A percentile compares a stretch with the other conserved stretches of the same genome.
Evolutionary conservation across 2,797 vertebrate genomes (phyloP).

Genomic region (Lateolabrax maculatus): DNA sequence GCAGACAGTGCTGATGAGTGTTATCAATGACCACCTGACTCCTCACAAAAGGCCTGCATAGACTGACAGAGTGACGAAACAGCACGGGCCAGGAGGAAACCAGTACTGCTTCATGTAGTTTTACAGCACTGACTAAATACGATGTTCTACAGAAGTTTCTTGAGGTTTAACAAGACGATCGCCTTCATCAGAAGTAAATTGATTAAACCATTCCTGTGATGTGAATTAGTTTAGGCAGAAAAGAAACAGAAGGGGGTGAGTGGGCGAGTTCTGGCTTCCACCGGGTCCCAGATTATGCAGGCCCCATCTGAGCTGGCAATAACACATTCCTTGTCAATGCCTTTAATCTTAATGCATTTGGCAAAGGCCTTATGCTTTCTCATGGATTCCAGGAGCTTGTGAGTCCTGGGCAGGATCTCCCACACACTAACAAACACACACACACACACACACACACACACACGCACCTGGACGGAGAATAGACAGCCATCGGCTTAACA

Average conservation of each 20-base stretch:
- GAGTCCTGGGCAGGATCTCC: constrained; percentile 77
- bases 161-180: constrained; percentile 31
- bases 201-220: constrained; percentile 41
- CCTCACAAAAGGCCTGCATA: constrained; percentile 34
- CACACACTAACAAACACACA: constrained; percentile 76
- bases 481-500: constrained; percentile 58
- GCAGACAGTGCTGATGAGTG: constrained; percentile 41
- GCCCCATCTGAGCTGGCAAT: constrained; percentile 86
- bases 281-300: constrained; percentile 81
- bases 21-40: constrained; percentile 36
- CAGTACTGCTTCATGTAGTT: constrained; percentile 45
- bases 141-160: constrained; percentile 17
- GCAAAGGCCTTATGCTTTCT: constrained; percentile 85
- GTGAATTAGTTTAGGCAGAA: constrained; percentile 40
- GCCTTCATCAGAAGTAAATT: constrained; percentile 32
- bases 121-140: constrained; percentile 38
- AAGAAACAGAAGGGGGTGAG: constrained; percentile 65
- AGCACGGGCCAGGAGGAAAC: constrained; percentile 42
- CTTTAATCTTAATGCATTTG: constrained; percentile 86
- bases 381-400: constrained; percentile 78
- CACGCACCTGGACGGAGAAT: constrained; percentile 68
- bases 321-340: constrained; percentile 84
- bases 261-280: constrained; percentile 82
- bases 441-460: constrained; percentile 13
- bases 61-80: constrained; percentile 34